Evolutionary conservation across 2,888 invertebrate species (phyloP), one percentile per base, ranked within the genome.

Genomic region (Mimachlamys varia): DNA sequence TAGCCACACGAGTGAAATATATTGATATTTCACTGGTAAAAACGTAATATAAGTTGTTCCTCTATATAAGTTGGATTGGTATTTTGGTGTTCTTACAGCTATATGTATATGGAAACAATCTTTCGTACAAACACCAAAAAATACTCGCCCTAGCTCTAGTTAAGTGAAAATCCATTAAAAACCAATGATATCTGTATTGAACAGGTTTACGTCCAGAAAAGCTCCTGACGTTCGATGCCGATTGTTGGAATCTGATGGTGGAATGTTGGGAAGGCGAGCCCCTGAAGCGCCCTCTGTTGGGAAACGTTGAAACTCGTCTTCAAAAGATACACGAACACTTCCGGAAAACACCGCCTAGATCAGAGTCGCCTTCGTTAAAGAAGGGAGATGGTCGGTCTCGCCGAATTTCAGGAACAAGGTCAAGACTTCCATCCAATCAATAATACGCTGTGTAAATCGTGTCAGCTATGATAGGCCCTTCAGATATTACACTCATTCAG

Each of bases 211-310:
- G 98, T 12, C 98, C 98, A 3, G 98, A 98, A 96, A 97, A 98
- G 89, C 97, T 98, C 27, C 97, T 98, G 0, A 97, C 97, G 93
- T 98, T 98, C 97, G 97, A 98, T 88, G 98, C 98, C 91, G 98
- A 98, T 44, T 98, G 98, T 95, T 98, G 98, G 98, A 97, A 97
- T 88, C 97, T 98, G 62, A 98, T 98, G 98, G 97, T 98, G 95
- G 97, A 98, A 62, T 98, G 98, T 95, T 98, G 98, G 98, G 97
- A 98, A 53, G 97, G 98, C 0, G 98, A 98, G 92, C 98, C 98
- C 0, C 96, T 97, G 0, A 97, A 97, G 92, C 97, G 98, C 22
- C 98, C 98, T 0, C 97, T 98, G n/a, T 97, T 98, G 0, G 98
- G 98, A 2, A 98, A 98, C 94, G 98, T 98, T 0, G 98, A 98